Evolutionary conservation across 2,797 vertebrate genomes (phyloP).

Genomic region (Fistularia tabacaria): DNA sequence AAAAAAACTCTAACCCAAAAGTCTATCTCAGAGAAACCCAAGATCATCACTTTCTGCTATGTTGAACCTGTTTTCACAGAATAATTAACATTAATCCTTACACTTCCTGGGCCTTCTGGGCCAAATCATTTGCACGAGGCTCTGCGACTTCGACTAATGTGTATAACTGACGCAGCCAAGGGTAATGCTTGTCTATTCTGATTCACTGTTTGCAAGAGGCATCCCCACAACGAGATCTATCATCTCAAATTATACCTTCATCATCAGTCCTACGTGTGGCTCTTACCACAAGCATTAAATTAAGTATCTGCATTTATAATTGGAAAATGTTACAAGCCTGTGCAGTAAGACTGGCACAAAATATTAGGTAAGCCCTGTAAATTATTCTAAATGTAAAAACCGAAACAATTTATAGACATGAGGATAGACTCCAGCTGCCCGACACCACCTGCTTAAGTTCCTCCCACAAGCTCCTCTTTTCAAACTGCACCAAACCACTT

Average conservation of each 20-base stretch:
- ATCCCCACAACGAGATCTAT: conserved; percentile 14
- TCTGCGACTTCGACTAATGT: conserved; percentile 40
- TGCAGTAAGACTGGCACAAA: too few relatives aligned
- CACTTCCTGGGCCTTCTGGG: conserved; percentile 30
- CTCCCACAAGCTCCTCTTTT: conserved; percentile 7
- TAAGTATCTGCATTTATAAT: too few relatives aligned
- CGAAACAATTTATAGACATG: background rate
- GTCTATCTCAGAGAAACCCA: background rate
- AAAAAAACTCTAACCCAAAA: background rate
- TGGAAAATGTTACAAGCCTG: too few relatives aligned
- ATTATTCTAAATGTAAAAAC: background rate
- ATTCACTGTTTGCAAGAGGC: conserved; percentile 24
- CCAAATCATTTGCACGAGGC: conserved; percentile 29
- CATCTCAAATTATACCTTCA: conserved; percentile 18
- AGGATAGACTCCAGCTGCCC: background rate
- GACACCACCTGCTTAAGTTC: conserved; percentile 3
- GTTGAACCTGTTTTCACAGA: conserved; percentile 13
- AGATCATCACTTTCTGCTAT: conserved; percentile 5
- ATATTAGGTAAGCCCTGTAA: background rate
- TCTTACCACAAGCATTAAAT: too few relatives aligned
- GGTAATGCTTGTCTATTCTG: conserved; percentile 10
- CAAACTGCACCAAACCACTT: conserved; percentile 15
- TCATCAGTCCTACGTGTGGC: conserved; percentile 6
- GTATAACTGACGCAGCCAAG: conserved; percentile 33
- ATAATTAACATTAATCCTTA: conserved; percentile 26